Conservation (phyloP, 2,888 invertebrate species). For the Gandaritis pyraliata region DNA sequence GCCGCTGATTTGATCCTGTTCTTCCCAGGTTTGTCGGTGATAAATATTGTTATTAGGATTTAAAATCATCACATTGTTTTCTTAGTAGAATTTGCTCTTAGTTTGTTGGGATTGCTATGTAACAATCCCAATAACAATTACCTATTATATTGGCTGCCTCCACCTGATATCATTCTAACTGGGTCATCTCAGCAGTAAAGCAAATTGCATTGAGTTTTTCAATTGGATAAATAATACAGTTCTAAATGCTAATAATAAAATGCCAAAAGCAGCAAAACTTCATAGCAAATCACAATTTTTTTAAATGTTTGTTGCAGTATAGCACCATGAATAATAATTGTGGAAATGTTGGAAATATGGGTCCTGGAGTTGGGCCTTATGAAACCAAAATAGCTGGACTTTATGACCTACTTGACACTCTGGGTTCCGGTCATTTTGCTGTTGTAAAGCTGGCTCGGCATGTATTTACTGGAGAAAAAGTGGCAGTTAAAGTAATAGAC, state of each 20-base stretch:
- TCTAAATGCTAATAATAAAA: too few species aligned
- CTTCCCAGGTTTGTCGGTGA: slow-evolving; percentile 25
- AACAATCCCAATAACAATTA: slow-evolving; percentile 10
- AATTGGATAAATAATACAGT: not conserved
- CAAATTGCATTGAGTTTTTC: not conserved
- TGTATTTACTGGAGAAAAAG: slow-evolving; percentile 99
- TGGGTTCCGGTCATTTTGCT: slow-evolving; percentile 99
- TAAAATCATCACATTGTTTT: too few species aligned
- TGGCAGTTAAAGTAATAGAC: slow-evolving; percentile 99
- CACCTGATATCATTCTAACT: slow-evolving; percentile 25
- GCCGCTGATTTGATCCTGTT: slow-evolving; percentile 27
- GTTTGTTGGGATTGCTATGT: not conserved
- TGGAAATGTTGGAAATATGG: slow-evolving; percentile 64
- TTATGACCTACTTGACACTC: slow-evolving; percentile 98
- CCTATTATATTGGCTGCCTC: slow-evolving; percentile 8
- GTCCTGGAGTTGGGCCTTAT: slow-evolving; percentile 82
- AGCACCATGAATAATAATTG: slow-evolving; percentile 71
- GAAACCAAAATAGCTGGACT: slow-evolving; percentile 97
- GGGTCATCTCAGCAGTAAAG: slow-evolving; percentile 27
- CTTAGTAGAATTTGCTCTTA: not conserved
- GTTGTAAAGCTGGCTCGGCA: slow-evolving; percentile 98
- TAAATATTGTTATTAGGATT: not conserved
- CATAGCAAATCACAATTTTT: too few species aligned
- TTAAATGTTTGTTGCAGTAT: slow-evolving; percentile 16
- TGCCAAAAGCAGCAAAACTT: not conserved